These are phyloP conservation scores for Meloidogyne exigua DNA, from an alignment of 1,140 invertebrate genomes.

Conservation along the genomic window DNA sequence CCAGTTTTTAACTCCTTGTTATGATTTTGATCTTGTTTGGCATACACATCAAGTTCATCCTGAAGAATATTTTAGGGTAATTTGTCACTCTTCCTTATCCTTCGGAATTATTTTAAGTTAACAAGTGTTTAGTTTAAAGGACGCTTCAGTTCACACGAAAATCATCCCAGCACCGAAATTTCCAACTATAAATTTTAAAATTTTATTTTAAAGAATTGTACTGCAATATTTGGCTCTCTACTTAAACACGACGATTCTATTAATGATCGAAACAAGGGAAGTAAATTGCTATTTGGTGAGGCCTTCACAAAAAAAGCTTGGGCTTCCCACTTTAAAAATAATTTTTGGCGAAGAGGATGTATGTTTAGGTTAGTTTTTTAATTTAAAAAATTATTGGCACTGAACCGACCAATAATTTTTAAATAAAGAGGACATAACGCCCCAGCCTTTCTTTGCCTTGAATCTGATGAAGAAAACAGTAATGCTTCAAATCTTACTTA, in stretches of 20 bases:
- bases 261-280: conserved; percentile 63
- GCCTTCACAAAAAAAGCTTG: conserved; percentile 58
- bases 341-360: conserved; percentile 60
- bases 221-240: conserved; percentile 62
- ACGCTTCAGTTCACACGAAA: no score
- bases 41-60: conserved; percentile 65
- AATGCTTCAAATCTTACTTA: conserved; percentile 43
- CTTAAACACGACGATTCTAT: conserved; percentile 63
- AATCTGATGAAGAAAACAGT: conserved; percentile 49
- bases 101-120: no score
- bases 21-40: conserved; percentile 67
- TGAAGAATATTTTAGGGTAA: conserved; percentile 13
- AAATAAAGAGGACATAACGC: conserved; percentile 63
- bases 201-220: conserved; percentile 53
- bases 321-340: conserved; percentile 58
- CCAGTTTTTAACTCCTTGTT: conserved; percentile 67
- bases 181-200: not conserved
- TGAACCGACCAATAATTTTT: not conserved
- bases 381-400: not conserved
- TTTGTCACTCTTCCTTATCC: no score
- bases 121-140: no score
- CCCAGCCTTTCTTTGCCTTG: conserved; percentile 60
- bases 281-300: conserved; percentile 63
- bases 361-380: conserved; percentile 52
- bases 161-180: no score